phyloP scores from a whole-genome alignment of 1,140 invertebrate species.

The Cydia splendana region DNA sequence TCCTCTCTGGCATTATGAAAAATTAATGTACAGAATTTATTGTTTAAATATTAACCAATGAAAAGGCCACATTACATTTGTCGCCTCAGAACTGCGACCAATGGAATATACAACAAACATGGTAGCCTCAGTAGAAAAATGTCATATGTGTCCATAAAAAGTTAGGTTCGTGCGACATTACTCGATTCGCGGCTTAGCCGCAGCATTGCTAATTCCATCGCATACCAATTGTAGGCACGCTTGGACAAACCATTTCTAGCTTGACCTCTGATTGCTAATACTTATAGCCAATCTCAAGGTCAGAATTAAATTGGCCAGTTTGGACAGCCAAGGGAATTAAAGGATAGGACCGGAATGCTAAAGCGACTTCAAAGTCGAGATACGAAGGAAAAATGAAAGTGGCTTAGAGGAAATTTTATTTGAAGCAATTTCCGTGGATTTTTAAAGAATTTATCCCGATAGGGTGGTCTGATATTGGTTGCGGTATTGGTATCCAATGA shows the following conservation, averaged over 20 bases:
- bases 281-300: not conserved
- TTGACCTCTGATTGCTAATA: not conserved
- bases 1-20: too few species aligned
- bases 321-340: not conserved
- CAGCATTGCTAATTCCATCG: not conserved
- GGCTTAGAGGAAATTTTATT: constrained; percentile 28
- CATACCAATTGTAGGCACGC: not conserved
- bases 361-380: constrained; percentile 21
- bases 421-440: constrained; percentile 28
- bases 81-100: not conserved
- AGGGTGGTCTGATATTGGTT: not conserved
- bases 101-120: not conserved
- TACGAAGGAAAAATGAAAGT: constrained; percentile 25
- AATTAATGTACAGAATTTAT: too few species aligned
- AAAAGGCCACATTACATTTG: not conserved
- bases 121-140: not conserved
- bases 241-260: not conserved
- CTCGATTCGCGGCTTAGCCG: not conserved
- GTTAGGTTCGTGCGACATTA: not conserved
- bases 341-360: constrained; percentile 1
- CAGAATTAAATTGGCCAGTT: not conserved
- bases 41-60: too few species aligned
- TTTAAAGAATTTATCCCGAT: constrained; percentile 27
- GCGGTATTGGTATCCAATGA: constrained; percentile 1
- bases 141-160: not conserved